phyloP scores from a whole-genome alignment of 2,888 invertebrate species.

The Cantharis lateralis region DNA sequence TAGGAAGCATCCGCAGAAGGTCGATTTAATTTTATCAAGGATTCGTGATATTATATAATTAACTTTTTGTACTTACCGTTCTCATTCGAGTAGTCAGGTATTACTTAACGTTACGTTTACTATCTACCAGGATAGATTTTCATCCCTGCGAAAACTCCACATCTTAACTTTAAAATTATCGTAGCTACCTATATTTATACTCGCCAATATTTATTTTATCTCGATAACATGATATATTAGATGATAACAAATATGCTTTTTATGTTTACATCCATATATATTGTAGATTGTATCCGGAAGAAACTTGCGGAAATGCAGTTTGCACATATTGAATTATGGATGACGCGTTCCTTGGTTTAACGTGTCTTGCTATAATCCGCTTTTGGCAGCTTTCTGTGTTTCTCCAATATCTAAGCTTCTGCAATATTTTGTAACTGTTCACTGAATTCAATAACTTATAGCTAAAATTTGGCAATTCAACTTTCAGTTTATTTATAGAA shows the following conservation, averaged over 20 bases:
- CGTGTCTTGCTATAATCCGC: conserved; percentile 13
- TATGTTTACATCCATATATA: neutral
- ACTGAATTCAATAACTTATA: conserved; percentile 10
- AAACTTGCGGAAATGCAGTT: conserved; percentile 15
- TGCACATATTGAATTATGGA: conserved; percentile 22
- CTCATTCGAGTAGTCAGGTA: neutral
- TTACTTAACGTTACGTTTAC: neutral
- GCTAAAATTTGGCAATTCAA: conserved; percentile 4
- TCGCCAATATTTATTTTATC: neutral
- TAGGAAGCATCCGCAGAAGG: conserved; percentile 18
- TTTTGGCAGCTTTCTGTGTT: conserved; percentile 6
- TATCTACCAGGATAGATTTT: neutral
- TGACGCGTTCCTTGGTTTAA: conserved; percentile 12
- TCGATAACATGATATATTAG: neutral
- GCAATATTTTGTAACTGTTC: conserved; percentile 8
- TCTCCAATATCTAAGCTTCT: conserved; percentile 8
- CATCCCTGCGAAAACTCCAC: neutral
- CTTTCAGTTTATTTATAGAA: neutral
- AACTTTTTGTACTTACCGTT: neutral
- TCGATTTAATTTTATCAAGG: conserved; percentile 17
- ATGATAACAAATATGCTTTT: neutral
- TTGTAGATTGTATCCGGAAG: neutral
- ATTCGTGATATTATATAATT: neutral
- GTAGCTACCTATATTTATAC: neutral
- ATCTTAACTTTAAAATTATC: neutral